A percentile compares a stretch with the other conserved stretches of the same genome.
phyloP scores from a whole-genome alignment of 1,140 invertebrate species.

The Leptinotarsa texana region DNA sequence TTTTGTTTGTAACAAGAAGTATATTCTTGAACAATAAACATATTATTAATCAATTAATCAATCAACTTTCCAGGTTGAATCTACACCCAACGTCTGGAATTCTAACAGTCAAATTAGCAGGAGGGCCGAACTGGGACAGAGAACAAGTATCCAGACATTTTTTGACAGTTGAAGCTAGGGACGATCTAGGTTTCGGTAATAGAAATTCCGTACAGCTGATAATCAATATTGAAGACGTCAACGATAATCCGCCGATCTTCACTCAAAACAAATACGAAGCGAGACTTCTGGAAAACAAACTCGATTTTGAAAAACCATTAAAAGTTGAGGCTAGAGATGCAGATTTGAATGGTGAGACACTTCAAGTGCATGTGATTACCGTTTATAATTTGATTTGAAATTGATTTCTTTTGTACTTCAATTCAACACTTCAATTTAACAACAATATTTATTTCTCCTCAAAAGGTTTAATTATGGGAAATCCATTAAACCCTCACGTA shows the following conservation, averaged over 20 bases:
- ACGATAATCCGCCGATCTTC: constrained; percentile 85
- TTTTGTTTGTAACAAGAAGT: too few relatives aligned
- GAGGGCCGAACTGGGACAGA: constrained; percentile 78
- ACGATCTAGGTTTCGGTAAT: constrained; percentile 84
- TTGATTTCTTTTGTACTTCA: too few relatives aligned
- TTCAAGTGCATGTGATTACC: neutral
- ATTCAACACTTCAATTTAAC: too few relatives aligned
- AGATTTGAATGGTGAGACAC: constrained; percentile 76
- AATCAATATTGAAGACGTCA: constrained; percentile 85
- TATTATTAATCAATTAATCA: neutral
- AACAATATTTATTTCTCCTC: too few relatives aligned
- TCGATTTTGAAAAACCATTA: constrained; percentile 75
- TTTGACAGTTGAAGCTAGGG: constrained; percentile 88
- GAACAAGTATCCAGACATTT: constrained; percentile 86
- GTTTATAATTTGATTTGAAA: too few relatives aligned
- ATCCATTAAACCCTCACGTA: too few relatives aligned
- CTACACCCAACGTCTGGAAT: constrained; percentile 81
- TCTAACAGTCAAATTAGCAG: constrained; percentile 78
- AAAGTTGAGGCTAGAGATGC: constrained; percentile 80
- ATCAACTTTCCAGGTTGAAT: constrained; percentile 66
- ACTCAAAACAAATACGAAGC: constrained; percentile 82
- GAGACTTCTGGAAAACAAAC: constrained; percentile 78
- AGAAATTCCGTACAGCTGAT: constrained; percentile 85
- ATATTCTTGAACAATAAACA: too few relatives aligned
- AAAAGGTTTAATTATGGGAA: too few relatives aligned